Conservation (phyloP, 2,113 vertebrate genomes). For the Podarcis muralis region DNA sequence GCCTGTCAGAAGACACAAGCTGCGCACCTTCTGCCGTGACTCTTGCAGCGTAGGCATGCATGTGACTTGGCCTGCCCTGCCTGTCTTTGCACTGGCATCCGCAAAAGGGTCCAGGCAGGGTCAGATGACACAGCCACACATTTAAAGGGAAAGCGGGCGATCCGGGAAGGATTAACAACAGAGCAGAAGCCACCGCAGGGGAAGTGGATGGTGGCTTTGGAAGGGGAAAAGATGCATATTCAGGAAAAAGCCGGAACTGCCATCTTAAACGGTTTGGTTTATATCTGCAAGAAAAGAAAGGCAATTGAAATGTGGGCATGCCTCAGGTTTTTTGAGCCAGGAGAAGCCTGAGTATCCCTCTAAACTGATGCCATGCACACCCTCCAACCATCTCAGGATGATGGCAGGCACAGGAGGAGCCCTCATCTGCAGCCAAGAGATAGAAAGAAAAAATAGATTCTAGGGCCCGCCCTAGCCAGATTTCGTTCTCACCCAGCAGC, state of each 20-base stretch:
- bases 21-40: not conserved
- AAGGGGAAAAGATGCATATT: not conserved
- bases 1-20: not conserved
- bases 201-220: not conserved
- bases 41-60: not conserved
- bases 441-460: conserved; percentile 48
- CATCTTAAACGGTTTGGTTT: not conserved
- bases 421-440: not conserved
- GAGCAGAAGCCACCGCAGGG: not conserved
- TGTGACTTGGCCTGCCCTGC: not conserved
- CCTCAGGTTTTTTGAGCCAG: no score
- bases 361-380: conserved; percentile 25
- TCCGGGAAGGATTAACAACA: not conserved
- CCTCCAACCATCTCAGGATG: not conserved
- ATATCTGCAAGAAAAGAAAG: not conserved
- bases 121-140: not conserved
- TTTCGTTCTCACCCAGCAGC: not conserved
- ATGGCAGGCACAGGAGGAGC: not conserved
- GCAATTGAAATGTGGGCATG: not conserved
- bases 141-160: not conserved
- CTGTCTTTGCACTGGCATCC: not conserved
- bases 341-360: not conserved
- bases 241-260: not conserved
- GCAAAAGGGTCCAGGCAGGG: not conserved
- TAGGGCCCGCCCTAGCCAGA: conserved; percentile 52